Conservation (phyloP, 2,888 invertebrate species). For the Seladonia tumulorum region DNA sequence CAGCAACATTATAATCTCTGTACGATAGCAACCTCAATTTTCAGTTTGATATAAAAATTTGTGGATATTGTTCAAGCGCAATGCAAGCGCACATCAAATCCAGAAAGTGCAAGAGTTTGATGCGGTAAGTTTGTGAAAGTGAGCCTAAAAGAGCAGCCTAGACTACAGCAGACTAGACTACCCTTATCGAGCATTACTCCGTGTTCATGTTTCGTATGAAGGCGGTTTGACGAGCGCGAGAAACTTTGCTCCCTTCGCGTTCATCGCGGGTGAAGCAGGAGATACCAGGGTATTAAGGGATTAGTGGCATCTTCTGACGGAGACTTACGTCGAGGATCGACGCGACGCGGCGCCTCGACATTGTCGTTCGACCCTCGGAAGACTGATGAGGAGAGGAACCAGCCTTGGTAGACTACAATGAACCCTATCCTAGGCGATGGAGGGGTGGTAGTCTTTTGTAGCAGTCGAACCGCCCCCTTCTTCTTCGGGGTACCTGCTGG, state of each 20-base stretch:
- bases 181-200: background rate
- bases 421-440: background rate
- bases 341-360: constrained; percentile 43
- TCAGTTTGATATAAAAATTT: background rate
- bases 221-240: constrained; percentile 16
- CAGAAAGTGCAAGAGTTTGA: background rate
- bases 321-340: constrained; percentile 44
- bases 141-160: background rate
- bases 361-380: constrained; percentile 32
- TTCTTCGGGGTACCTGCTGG: background rate
- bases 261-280: constrained; percentile 9
- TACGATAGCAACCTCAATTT: background rate
- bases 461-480: background rate
- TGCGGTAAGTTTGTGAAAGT: background rate
- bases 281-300: constrained; percentile 56
- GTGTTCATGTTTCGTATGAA: background rate
- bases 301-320: constrained; percentile 44
- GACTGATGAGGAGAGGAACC: constrained; percentile 29
- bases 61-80: background rate
- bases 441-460: constrained; percentile 34
- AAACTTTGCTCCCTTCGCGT: constrained; percentile 14
- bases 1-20: background rate
- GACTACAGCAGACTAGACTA: background rate
- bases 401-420: constrained; percentile 36
- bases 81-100: background rate